Evolutionary conservation across 2,888 invertebrate species (phyloP).

Genomic region (Schizaphis graminum): DNA sequence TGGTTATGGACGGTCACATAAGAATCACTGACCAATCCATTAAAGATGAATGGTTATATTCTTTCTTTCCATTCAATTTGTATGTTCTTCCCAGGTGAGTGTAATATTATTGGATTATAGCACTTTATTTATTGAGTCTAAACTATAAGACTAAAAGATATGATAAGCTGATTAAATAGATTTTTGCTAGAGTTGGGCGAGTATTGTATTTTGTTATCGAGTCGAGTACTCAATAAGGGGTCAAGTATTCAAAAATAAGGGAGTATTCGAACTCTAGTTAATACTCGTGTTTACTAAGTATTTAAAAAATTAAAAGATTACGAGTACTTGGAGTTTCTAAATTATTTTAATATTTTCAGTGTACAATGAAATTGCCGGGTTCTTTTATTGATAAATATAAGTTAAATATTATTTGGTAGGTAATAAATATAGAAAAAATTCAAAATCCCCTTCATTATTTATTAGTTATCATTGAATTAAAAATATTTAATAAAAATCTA

Average conservation of each 20-base stretch:
- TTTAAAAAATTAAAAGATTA: not conserved
- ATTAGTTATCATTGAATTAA: no score
- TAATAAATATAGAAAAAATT: not conserved
- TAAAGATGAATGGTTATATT: constrained; percentile 74
- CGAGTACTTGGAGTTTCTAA: not conserved
- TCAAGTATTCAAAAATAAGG: not conserved
- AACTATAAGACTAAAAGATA: not conserved
- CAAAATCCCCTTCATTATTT: not conserved
- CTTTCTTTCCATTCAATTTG: constrained; percentile 93
- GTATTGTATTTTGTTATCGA: no score
- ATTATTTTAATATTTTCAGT: not conserved
- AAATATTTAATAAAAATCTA: no score
- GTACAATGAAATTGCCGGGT: not conserved
- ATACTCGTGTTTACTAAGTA: not conserved
- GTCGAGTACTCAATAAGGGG: no score
- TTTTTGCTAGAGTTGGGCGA: not conserved
- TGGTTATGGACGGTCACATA: constrained; percentile 79
- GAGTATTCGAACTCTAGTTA: not conserved
- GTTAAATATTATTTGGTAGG: not conserved
- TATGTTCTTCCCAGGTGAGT: constrained; percentile 80
- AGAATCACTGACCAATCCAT: constrained; percentile 64
- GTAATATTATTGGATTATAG: not conserved
- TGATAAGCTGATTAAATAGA: not conserved
- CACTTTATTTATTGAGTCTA: not conserved
- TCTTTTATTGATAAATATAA: not conserved